Base-by-base conservation (phyloP, 2,113 vertebrate genomes). In the Nyctereutes procyonoides region DNA sequence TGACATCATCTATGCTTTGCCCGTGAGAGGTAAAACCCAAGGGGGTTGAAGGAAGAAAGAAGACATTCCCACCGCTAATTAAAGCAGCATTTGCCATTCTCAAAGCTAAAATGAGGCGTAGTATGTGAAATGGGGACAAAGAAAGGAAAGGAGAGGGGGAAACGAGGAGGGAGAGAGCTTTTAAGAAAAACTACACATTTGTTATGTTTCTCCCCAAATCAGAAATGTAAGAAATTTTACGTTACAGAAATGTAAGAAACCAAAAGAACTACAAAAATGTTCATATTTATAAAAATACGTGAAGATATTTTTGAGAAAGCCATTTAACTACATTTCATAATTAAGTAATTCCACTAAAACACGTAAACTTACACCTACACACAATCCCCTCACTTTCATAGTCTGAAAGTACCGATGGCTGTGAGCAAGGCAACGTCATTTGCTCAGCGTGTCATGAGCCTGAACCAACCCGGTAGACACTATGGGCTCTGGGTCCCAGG, bases 281-380 rank as follows among this genome's bases (percentile, higher is more conserved):
- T 79, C 30, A 74, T 51, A n/a, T 87, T 87, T 32, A 65, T 38
- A 69, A 95, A 95, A 62, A n/a, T 20, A 53, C 28, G 88, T 93
- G 67, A 16, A 43, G 90, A 58, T 87, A 17, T 77, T 92, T 87
- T 86, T 90, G 89, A 71, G 65, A 94, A 89, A 58, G 1, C 0
- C 13, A 83, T 86, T 90, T 51, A 85, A 74, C 85, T 91, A 55
- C 93, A 87, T 62, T 74, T 90, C 30, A 51, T 43, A 94, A 43
- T 76, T 93, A 89, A 92, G 26, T 35, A 35, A 82, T 74, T 67
- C 32, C 22, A 76, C 2, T 60, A 88, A 73, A 79, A 58, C 10
- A 26, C 16, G 51, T 83, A 30, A 93, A 77, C 62, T 65, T 63
- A 76, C 32, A 12, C 2, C 22, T 17, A 95, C 51, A 14, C 7